Evolutionary conservation across 1,140 invertebrate species (phyloP).

Genomic region (Solenopsis invicta): DNA sequence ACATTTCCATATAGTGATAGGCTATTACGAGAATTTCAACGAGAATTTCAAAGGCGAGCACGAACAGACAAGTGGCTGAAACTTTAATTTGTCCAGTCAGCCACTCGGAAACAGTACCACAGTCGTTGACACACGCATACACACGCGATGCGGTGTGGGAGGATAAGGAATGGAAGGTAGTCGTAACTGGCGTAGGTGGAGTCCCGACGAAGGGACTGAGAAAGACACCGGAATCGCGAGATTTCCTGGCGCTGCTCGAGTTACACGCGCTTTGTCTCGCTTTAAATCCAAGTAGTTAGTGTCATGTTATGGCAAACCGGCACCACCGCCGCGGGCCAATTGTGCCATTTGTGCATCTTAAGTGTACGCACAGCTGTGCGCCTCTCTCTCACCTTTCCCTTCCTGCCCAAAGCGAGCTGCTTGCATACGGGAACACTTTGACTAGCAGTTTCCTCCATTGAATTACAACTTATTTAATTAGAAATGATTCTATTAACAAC

Average conservation of each 20-base stretch:
- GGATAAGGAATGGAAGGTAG: constrained; percentile 28
- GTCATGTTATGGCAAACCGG: constrained; percentile 79
- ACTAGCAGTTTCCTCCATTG: not conserved
- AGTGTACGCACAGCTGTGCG: constrained; percentile 47
- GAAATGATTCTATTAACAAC: not conserved
- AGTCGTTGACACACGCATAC: not conserved
- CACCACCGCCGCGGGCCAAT: constrained; percentile 51
- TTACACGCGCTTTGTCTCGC: constrained; percentile 82
- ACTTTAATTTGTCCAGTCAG: constrained; percentile 60
- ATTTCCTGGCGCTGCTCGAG: constrained; percentile 80
- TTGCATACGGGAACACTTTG: not conserved
- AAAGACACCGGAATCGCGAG: constrained; percentile 77
- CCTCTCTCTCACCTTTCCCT: constrained; percentile 63
- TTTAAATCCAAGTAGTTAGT: constrained; percentile 82
- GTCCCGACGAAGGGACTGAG: not conserved
- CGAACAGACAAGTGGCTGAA: constrained; percentile 33
- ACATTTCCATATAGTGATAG: constrained; percentile 16
- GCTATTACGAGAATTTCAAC: constrained; percentile 29
- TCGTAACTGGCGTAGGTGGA: constrained; percentile 25
- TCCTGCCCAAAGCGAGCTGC: constrained; percentile 20
- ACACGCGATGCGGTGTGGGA: not conserved
- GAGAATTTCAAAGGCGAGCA: constrained; percentile 45
- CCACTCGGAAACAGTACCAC: constrained; percentile 43
- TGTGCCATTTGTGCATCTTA: constrained; percentile 62
- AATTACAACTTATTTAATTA: not conserved